These are phyloP conservation scores for Spheniscus mendiculus DNA, from an alignment of 2,113 vertebrate species.

Conservation along the genomic window DNA sequence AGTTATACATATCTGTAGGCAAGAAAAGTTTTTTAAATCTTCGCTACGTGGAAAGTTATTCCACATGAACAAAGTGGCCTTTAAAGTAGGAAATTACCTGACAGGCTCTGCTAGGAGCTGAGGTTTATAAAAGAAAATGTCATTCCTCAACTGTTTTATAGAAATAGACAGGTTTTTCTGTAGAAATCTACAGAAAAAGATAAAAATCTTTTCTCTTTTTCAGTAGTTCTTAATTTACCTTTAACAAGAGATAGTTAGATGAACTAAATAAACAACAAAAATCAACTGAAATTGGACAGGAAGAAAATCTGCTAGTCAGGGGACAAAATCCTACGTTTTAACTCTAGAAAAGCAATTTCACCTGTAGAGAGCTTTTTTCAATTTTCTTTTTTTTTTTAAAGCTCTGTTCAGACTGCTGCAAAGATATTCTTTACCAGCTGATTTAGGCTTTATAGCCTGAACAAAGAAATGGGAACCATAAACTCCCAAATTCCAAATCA, in stretches of 20 bases:
- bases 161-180: not conserved
- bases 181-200: no score
- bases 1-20: slow-evolving; percentile 10
- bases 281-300: not conserved
- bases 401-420: not conserved
- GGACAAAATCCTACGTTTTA: not conserved
- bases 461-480: not conserved
- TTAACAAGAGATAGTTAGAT: not conserved
- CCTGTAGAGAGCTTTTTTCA: not conserved
- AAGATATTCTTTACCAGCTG: not conserved
- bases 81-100: slow-evolving; percentile 17
- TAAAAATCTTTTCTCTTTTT: not conserved
- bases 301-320: not conserved
- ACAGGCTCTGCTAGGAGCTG: not conserved
- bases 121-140: slow-evolving; percentile 6
- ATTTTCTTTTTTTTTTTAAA: not conserved
- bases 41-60: not conserved
- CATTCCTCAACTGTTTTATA: not conserved
- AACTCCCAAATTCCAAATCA: not conserved
- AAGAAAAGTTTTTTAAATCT: not conserved
- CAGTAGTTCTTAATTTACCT: not conserved
- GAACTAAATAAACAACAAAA: slow-evolving; percentile 11
- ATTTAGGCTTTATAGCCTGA: not conserved
- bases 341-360: not conserved
- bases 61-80: not conserved